These are phyloP conservation scores for Erythrolamprus reginae DNA, from an alignment of 2,113 vertebrate species.

Conservation along the genomic window DNA sequence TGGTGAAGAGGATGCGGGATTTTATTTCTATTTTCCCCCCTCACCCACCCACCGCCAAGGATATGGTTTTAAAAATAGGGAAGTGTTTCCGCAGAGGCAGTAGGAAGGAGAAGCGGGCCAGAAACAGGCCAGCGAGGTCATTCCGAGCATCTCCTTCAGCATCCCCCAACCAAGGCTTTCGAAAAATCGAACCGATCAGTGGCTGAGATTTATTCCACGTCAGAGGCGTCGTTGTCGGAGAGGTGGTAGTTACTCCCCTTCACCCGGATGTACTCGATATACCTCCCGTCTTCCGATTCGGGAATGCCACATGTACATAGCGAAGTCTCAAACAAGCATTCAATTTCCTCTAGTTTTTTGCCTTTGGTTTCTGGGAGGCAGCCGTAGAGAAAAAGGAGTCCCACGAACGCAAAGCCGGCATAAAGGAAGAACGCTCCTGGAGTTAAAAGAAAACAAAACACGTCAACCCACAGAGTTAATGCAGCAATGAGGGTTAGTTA, in stretches of 20 bases:
- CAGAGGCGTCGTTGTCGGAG: conserved; percentile 96
- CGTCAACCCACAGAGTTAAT: not conserved
- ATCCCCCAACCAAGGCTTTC: conserved; percentile 51
- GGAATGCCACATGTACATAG: conserved; percentile 90
- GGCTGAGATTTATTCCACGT: conserved; percentile 82
- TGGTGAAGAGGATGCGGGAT: conserved; percentile 49
- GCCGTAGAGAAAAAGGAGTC: conserved; percentile 88
- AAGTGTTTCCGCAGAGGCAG: conserved; percentile 58
- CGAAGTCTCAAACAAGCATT: conserved; percentile 88
- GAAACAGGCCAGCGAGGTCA: conserved; percentile 72
- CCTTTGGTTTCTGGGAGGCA: conserved; percentile 97
- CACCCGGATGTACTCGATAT: conserved; percentile 97
- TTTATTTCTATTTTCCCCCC: conserved; percentile 52
- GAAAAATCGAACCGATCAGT: conserved; percentile 63
- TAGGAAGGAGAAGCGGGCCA: conserved; percentile 69
- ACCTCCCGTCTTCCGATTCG: conserved; percentile 90
- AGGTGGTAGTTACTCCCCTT: conserved; percentile 99
- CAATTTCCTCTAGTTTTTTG: conserved; percentile 93
- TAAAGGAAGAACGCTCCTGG: conserved; percentile 97
- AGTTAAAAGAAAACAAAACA: conserved; percentile 17
- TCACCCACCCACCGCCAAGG: not conserved
- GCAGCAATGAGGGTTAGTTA: no score
- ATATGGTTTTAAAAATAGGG: conserved; percentile 58
- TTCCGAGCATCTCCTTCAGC: conserved; percentile 56
- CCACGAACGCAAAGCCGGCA: conserved; percentile 81